A percentile compares a stretch with the other conserved stretches of the same genome.
These are phyloP conservation scores for Drosophila rubida DNA, from an alignment of 2,888 invertebrate species.

Conservation along the genomic window DNA sequence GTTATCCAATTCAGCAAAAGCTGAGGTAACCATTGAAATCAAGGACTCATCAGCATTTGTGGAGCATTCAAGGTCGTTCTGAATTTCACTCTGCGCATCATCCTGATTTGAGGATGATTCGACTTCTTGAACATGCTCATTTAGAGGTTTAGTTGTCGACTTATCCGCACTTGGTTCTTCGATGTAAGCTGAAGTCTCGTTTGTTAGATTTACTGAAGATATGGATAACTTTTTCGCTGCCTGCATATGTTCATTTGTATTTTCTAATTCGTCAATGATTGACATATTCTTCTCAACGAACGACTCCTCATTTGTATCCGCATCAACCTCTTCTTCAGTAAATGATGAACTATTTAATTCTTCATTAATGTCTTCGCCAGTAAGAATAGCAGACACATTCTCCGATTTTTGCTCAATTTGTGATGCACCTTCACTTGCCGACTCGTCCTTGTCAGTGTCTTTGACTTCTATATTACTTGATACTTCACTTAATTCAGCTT, in stretches of 20 bases:
- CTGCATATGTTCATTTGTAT: not conserved
- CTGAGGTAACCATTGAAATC: conserved; percentile 1
- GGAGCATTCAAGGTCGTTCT: not conserved
- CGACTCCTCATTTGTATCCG: not conserved
- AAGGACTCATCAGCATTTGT: not conserved
- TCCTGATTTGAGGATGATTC: not conserved
- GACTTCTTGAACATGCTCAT: not conserved
- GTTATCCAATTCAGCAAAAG: not conserved
- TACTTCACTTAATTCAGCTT: not conserved
- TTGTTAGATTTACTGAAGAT: not conserved
- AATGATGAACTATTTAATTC: not conserved
- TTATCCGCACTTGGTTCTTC: not conserved
- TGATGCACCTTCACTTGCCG: conserved; percentile 1
- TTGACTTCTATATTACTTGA: not conserved
- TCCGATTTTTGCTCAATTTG: not conserved
- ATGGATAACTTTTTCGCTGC: not conserved
- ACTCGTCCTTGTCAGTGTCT: conserved; percentile 1
- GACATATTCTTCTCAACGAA: not conserved
- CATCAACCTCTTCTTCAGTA: too few relatives aligned
- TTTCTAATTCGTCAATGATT: not conserved
- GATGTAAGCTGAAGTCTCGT: not conserved
- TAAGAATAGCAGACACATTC: not conserved
- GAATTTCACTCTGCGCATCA: not conserved
- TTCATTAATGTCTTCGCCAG: not conserved
- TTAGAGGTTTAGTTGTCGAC: not conserved